These are phyloP conservation scores for Battus philenor DNA, from an alignment of 1,140 invertebrate genomes.

Conservation along the genomic window DNA sequence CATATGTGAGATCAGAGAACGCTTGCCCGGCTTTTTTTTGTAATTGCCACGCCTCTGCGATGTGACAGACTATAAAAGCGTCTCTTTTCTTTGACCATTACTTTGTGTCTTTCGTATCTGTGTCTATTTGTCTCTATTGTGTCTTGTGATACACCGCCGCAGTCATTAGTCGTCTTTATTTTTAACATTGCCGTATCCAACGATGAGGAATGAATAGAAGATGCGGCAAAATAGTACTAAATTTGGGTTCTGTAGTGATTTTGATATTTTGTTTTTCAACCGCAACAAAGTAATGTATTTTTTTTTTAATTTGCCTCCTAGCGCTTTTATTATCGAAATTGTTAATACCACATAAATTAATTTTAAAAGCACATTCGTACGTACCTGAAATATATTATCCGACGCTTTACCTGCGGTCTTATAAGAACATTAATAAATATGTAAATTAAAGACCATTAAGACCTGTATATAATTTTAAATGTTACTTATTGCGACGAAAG, in stretches of 20 bases:
- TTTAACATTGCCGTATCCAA: conserved; percentile 3
- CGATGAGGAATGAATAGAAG: conserved; percentile 7
- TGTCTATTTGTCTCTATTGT: conserved; percentile 18
- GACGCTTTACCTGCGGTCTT: too few relatives aligned
- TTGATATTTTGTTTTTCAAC: background rate
- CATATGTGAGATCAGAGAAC: conserved; percentile 4
- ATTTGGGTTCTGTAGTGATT: conserved; percentile 3
- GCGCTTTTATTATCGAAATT: too few relatives aligned
- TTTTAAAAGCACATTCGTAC: too few relatives aligned
- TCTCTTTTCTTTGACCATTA: conserved; percentile 17
- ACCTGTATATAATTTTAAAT: too few relatives aligned
- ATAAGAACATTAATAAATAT: too few relatives aligned
- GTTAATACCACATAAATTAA: too few relatives aligned
- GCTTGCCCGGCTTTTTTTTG: conserved; percentile 7
- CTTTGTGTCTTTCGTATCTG: conserved; percentile 16
- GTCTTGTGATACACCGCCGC: conserved; percentile 15
- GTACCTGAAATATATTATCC: too few relatives aligned
- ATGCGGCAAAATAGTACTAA: too few relatives aligned
- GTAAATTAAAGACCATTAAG: too few relatives aligned
- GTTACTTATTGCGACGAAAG: too few relatives aligned
- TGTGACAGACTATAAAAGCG: conserved; percentile 16
- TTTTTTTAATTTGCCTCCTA: too few relatives aligned
- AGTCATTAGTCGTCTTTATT: conserved; percentile 16
- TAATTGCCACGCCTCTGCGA: conserved; percentile 1
- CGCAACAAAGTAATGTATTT: too few relatives aligned